Conservation (phyloP, 2,797 vertebrate species). For the Dromococcyx pavoninus region DNA sequence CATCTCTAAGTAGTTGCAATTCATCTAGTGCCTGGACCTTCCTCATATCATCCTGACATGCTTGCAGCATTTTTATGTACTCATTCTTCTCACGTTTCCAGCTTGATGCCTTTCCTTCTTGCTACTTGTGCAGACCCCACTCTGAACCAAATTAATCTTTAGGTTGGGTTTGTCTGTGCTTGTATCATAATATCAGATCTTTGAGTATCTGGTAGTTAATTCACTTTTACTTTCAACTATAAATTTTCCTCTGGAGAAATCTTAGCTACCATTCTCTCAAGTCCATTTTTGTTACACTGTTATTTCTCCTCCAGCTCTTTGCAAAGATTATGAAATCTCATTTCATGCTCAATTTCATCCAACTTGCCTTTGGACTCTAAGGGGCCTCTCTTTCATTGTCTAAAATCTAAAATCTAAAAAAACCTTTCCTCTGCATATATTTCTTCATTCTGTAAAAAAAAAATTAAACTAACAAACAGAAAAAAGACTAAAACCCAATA, state of each 20-base stretch:
- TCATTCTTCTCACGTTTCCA: not conserved
- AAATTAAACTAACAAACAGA: not conserved
- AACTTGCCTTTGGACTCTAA: slow-evolving; percentile 32
- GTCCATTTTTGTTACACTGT: slow-evolving; percentile 17
- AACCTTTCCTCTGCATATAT: not conserved
- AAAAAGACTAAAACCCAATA: not conserved
- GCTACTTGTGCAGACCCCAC: not conserved
- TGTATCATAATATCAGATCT: not conserved
- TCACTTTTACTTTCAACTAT: slow-evolving; percentile 1
- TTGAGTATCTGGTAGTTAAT: not conserved
- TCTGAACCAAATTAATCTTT: not conserved
- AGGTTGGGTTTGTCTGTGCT: not conserved
- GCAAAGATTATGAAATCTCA: slow-evolving; percentile 51
- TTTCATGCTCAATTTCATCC: slow-evolving; percentile 64
- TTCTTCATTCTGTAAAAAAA: not conserved
- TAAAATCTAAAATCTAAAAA: slow-evolving; percentile 6
- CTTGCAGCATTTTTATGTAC: not conserved
- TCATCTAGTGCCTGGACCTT: not conserved
- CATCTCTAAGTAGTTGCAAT: not conserved
- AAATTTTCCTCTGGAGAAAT: not conserved
- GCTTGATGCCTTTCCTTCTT: not conserved
- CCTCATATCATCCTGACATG: not conserved
- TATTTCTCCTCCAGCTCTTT: not conserved
- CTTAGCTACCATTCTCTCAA: not conserved
- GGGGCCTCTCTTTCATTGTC: not conserved